Conservation (phyloP, 2,888 invertebrate genomes). For the Oeneis ivallda region DNA sequence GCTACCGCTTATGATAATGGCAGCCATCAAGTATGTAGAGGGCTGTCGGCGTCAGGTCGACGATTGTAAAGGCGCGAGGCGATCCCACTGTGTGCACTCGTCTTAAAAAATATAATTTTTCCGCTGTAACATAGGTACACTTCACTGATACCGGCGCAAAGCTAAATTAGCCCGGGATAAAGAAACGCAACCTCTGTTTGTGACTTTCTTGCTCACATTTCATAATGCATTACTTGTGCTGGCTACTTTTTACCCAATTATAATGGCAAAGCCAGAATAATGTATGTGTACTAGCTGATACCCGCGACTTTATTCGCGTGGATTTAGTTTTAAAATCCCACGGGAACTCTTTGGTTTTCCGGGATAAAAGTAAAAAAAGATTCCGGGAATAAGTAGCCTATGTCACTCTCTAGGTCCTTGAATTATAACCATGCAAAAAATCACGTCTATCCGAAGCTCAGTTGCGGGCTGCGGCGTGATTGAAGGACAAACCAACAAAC, state of each 20-base stretch:
- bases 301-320: too few species aligned
- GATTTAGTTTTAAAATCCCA: too few species aligned
- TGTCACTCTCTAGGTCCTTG: too few species aligned
- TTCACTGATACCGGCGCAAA: slow-evolving; percentile 2
- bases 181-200: slow-evolving; percentile 22
- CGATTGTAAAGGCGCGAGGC: slow-evolving; percentile 66
- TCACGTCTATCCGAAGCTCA: too few species aligned
- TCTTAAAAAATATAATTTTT: slow-evolving; percentile 46
- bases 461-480: not conserved
- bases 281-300: too few species aligned
- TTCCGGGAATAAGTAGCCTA: too few species aligned
- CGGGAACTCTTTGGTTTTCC: too few species aligned
- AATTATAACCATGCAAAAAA: too few species aligned
- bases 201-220: slow-evolving; percentile 13
- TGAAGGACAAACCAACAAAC: too few species aligned
- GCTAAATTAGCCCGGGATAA: slow-evolving; percentile 18
- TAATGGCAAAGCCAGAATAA: too few species aligned
- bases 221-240: slow-evolving; percentile 9
- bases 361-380: too few species aligned
- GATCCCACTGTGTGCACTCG: slow-evolving; percentile 48
- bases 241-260: not conserved
- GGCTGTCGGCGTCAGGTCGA: slow-evolving; percentile 65
- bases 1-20: slow-evolving; percentile 36
- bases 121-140: slow-evolving; percentile 22
- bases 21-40: slow-evolving; percentile 43